Evolutionary conservation across 2,113 vertebrate species (phyloP), one percentile per base, ranked within the genome.

Genomic region (Osmerus mordax): DNA sequence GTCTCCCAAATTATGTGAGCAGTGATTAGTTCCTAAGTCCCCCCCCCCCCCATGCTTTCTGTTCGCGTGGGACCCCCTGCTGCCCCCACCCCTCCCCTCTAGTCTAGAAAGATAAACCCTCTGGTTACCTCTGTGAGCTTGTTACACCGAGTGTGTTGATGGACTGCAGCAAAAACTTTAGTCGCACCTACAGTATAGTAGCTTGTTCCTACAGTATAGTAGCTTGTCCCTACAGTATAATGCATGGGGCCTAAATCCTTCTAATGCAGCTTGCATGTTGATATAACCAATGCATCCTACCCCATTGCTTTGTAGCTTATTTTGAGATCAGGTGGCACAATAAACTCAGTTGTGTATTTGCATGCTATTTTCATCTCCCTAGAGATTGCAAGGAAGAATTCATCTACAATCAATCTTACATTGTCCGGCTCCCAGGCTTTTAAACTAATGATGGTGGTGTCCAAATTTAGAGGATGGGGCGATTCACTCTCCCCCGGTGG

Each of bases 391-490:
- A 47, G 41, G 79, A 81, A 77, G 74, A 59, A 77, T 78, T 79
- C 60, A 58, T 54, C 19, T 21, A 66, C 78, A 76, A 77, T 81
- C 81, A 76, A 66, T 76, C 63, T 61, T 74, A 59, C 56, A 65
- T 76, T 72, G 70, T 79, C 64, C 21, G 21, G 29, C 25, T 69
- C 76, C 67, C 7, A 36, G 29, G 67, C 55, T 76, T 51, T 77
- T 62, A 61, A n/a, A 70, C 53, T 70, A 84, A 52, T 72, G 78
- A 86, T 74, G 77, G 71, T 70, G 32, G 67, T 67, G 69, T 64
- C 67, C 79, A 77, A 75, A 83, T 78, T 69, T 70, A 74, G 69
- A 78, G 19, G 61, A 71, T 61, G 41, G 54, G 28, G 53, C 41
- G 71, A 51, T 71, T 67, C 65, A 51, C 36, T 62, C 72, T 56